Base-by-base conservation (phyloP, 2,888 invertebrate species). In the Ochropleura leucogaster region DNA sequence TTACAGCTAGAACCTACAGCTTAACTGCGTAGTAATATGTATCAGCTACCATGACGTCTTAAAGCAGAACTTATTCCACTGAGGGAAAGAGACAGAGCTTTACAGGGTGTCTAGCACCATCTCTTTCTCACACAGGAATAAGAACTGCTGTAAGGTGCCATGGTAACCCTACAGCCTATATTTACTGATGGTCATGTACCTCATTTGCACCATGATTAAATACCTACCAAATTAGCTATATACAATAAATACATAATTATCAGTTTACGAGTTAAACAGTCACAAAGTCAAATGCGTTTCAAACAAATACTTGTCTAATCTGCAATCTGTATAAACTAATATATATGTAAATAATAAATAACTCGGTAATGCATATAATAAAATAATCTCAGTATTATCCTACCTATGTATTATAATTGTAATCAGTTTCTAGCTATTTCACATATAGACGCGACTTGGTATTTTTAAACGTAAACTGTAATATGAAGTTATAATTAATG, bases 271-370 rank as follows among this genome's bases (percentile, higher is more conserved):
- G 49, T 65, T 51, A 74, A 63, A 71, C 49, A n/a, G n/a, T 3
- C 51, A 72, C 66, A 78, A 71, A 71, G 60, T 65, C 46, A 80
- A 65, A 70, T 80, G 69, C 60, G 64, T 42, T 71, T n/a, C 4
- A 44, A 68, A 68, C 71, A 68, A 63, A 59, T 77, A 65, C 66
- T 49, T 40, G 47, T 80, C 51, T 79, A 71, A 80, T 81, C 76
- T 66, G 9, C 59, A 46, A 80, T 77, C 55, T 55, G 53, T 59
- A 20, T 44, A 62, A 40, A 16, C 30, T 76, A 76, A 76, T 72
- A 44, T 30, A 66, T 49, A 80, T 68, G 74, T 84, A 74, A 84
- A 80, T 74, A 84, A 81, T 80, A 68, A 84, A 71, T 74, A 80
- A 68, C 18, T 30, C 20, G 68, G 20, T 70, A 73, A 74, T 70